Evolutionary conservation across 2,888 invertebrate species (phyloP), one percentile per base, ranked within the genome.

Genomic region (Ctenicera cuprea): DNA sequence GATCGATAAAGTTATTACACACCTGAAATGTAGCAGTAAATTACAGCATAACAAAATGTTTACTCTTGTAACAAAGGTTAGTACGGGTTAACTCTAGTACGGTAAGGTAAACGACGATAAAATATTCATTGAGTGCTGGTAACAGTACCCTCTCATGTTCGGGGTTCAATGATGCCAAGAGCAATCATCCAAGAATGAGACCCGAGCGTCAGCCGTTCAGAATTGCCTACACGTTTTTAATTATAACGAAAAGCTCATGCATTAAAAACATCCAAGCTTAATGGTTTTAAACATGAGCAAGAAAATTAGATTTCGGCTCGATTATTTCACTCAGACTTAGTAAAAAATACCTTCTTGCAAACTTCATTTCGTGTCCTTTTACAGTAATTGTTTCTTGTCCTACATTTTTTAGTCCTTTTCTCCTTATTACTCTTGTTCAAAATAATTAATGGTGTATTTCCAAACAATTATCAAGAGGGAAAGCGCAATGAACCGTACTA

Each of bases 201-300:
- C 69, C 61, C 69, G 50, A 52, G 69, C 62, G 69, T 41, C 62
- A 52, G 52, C 61, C 33, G 62, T 52, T 62, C 62, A 70, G 43
- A 54, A 72, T 57, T 66, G 41, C 72, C 66, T 66, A 72, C 72
- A 67, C 72, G 57, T 72, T 72, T 72, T 72, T 72, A 72, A 72
- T 72, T 72, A 67, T 61, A 72, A 33, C 41, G 50, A 66, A 66
- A 66, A 72, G 65, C 66, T 67, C 52, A 59, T 65, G 45, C 59
- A 61, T 73, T 70, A 69, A 73, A 73, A 70, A 62, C 72, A 59
- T 68, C 54, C 45, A 52, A 38, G 64, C 64, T 66, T 71, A 72
- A 66, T 72, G 65, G 61, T 59, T 67, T 66, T 61, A 72, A 59
- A 66, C 50, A 72, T 62, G 59, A 65, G 64, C 41, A 54, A 57